These are phyloP conservation scores for Myocastor coypus DNA, from an alignment of 2,113 vertebrate genomes.

Conservation along the genomic window DNA sequence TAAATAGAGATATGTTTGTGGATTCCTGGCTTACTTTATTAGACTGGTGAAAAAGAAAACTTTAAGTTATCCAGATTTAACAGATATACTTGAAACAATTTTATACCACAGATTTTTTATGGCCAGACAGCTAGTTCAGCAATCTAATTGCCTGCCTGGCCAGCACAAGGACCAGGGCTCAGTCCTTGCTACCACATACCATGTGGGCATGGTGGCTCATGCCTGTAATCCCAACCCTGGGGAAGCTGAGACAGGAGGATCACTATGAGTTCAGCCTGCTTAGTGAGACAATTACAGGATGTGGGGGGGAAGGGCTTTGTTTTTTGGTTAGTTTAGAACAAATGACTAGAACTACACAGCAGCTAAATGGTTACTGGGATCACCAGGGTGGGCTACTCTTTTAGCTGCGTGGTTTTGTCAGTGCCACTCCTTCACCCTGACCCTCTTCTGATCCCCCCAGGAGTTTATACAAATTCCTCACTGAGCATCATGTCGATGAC, in stretches of 20 bases:
- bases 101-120: neutral
- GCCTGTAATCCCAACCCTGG: too few relatives aligned
- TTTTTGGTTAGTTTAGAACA: conserved; percentile 26
- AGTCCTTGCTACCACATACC: too few relatives aligned
- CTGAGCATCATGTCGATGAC: neutral
- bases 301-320: neutral
- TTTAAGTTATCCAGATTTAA: conserved; percentile 40
- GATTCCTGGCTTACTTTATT: neutral
- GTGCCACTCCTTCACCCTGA: neutral
- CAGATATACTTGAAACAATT: neutral
- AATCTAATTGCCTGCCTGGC: too few relatives aligned
- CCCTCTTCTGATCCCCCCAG: neutral
- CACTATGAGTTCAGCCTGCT: too few relatives aligned
- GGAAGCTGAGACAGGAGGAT: too few relatives aligned
- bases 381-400: neutral
- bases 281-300: neutral
- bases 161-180: too few relatives aligned
- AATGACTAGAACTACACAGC: neutral
- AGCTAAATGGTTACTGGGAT: neutral
- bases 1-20: conserved; percentile 55
- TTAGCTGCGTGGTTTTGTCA: neutral
- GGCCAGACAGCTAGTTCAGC: neutral
- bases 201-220: too few relatives aligned
- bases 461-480: neutral
- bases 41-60: conserved; percentile 24